Conservation (phyloP, 2,888 invertebrate species). For the Tetragnatha montana region DNA sequence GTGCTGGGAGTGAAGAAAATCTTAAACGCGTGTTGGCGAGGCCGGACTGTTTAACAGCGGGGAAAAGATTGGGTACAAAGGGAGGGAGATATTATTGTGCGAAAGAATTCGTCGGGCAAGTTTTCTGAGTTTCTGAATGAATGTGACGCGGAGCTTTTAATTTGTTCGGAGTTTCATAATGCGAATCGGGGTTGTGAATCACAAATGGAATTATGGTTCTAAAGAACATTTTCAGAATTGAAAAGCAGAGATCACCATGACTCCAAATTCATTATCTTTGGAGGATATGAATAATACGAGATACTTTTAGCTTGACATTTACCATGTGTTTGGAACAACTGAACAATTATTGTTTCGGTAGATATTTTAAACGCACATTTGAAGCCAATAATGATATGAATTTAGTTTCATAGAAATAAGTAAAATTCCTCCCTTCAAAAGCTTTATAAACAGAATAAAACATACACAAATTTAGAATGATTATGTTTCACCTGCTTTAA, state of each 20-base stretch:
- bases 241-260: not conserved
- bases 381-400: not conserved
- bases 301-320: too few species aligned
- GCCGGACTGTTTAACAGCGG: not conserved
- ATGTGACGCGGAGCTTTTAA: not conserved
- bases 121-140: not conserved
- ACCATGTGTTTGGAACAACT: too few species aligned
- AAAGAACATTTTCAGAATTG: not conserved
- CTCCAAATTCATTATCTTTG: not conserved
- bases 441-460: too few species aligned
- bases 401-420: not conserved
- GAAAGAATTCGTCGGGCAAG: not conserved
- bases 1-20: slow-evolving; percentile 41
- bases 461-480: too few species aligned
- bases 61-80: not conserved
- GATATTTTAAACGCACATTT: slow-evolving; percentile 8
- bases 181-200: not conserved
- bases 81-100: not conserved
- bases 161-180: not conserved
- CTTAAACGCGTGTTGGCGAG: slow-evolving; percentile 50
- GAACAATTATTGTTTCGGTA: too few species aligned
- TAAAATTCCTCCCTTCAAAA: too few species aligned
- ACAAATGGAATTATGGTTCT: not conserved
- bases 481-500: too few species aligned
- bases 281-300: not conserved